Base-by-base conservation (phyloP, 2,888 invertebrate species). In the Heteromurus nitidus region DNA sequence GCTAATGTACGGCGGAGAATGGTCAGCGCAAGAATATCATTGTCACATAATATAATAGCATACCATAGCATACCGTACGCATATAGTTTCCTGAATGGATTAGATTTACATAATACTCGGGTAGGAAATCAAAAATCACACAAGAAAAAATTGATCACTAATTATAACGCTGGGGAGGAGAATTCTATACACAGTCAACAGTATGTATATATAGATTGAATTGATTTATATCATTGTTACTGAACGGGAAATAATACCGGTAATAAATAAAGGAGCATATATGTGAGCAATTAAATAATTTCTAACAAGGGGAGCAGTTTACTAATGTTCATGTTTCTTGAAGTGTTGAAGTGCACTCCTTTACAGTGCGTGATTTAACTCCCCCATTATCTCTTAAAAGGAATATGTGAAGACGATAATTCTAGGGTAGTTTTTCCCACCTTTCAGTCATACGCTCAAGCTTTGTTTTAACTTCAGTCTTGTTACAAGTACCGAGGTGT, bases 391-490 rank as follows among this genome's bases (percentile, higher is more conserved):
- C n/a, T 18, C 13, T 50, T 50, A 55, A 55, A 55, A 55, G 9
- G 18, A 24, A 20, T 24, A 5, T n/a, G 50, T 22, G 55, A 16
- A 22, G n/a, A 24, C 5, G 22, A 22, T 55, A 55, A 20, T 24
- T n/a, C n/a, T 9, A 55, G 24, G 24, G 24, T 55, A 62, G 30
- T 62, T 62, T 62, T 62, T 62, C 62, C 62, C 62, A 62, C 62
- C 30, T 62, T 5, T 31, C 62, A 62, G 11, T 31, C 62, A n/a
- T 62, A 16, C 22, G 16, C 13, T 31, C 20, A 62, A 20, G 18
- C 36, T 62, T 62, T 31, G 24, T 30, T 62, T 50, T 31, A 62
- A 42, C 55, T 62, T 77, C 60, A 77, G 69, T 69, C 69, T 62
- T 20, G 26, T 47, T 77, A 42, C 67, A 53, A 69, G 36, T 26